Conservation (phyloP, 2,797 vertebrate genomes). For the Staurois parvus region DNA sequence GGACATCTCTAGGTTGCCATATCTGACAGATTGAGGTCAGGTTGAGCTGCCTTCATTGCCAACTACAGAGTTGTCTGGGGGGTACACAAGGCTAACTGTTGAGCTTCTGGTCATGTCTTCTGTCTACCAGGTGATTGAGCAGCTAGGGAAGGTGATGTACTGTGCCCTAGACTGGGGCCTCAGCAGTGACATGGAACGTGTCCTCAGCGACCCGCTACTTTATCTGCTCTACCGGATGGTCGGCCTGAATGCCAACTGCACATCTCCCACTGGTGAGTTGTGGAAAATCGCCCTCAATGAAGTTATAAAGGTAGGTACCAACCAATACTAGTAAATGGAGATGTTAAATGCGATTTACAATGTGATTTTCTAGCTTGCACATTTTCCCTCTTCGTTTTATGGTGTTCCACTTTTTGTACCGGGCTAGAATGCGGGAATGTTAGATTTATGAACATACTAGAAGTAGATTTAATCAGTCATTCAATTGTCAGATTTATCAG, state of each 20-base stretch:
- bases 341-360: no score
- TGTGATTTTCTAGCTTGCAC: no score
- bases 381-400: no score
- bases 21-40: no score
- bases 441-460: no score
- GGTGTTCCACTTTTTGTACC: no score
- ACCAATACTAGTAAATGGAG: no score
- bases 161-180: constrained; percentile 80
- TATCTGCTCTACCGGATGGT: constrained; percentile 74
- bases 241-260: constrained; percentile 65
- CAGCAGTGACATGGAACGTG: constrained; percentile 70
- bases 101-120: background rate
- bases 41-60: no score
- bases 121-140: constrained; percentile 70
- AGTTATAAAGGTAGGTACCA: constrained; percentile 22
- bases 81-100: background rate
- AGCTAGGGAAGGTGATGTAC: constrained; percentile 74
- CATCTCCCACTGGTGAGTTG: constrained; percentile 16
- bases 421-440: no score
- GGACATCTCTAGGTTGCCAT: no score
- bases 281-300: constrained; percentile 49
- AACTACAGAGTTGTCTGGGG: background rate
- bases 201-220: constrained; percentile 73
- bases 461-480: no score
- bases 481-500: no score